phyloP scores from a whole-genome alignment of 2,113 vertebrate genomes.

The Argyrosomus japonicus region DNA sequence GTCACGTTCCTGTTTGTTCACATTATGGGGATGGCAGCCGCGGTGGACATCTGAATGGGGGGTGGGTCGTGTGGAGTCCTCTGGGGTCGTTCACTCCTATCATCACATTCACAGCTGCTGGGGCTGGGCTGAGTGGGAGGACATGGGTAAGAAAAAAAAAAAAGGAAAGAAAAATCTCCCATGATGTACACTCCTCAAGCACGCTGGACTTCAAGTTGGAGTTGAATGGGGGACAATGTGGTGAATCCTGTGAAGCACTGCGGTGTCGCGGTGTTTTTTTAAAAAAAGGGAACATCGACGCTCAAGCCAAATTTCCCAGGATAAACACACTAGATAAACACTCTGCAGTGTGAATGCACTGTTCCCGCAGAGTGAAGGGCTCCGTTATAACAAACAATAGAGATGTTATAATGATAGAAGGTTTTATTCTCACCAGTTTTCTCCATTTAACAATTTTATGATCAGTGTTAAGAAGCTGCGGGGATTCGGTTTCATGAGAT shows the following conservation, averaged over 20 bases:
- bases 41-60: constrained; percentile 13
- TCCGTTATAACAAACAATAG: neutral
- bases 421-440: neutral
- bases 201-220: constrained; percentile 18
- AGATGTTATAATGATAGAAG: neutral
- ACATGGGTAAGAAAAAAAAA: constrained; percentile 1
- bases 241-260: constrained; percentile 15
- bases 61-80: constrained; percentile 47
- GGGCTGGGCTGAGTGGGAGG: constrained; percentile 52
- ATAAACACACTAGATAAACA: constrained; percentile 44
- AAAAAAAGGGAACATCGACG: too few relatives aligned
- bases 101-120: constrained; percentile 77
- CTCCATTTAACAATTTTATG: neutral
- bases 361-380: constrained; percentile 9
- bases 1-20: constrained; percentile 72
- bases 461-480: neutral
- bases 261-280: neutral
- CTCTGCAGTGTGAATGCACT: constrained; percentile 16
- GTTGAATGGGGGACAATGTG: constrained; percentile 24
- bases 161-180: constrained; percentile 37
- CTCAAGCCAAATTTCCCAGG: constrained; percentile 22
- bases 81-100: constrained; percentile 70
- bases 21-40: constrained; percentile 57
- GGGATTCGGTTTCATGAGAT: neutral
- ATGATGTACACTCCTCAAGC: constrained; percentile 54